Conservation (phyloP, 2,113 vertebrate species). For the Heterotilapia buettikoferi region DNA sequence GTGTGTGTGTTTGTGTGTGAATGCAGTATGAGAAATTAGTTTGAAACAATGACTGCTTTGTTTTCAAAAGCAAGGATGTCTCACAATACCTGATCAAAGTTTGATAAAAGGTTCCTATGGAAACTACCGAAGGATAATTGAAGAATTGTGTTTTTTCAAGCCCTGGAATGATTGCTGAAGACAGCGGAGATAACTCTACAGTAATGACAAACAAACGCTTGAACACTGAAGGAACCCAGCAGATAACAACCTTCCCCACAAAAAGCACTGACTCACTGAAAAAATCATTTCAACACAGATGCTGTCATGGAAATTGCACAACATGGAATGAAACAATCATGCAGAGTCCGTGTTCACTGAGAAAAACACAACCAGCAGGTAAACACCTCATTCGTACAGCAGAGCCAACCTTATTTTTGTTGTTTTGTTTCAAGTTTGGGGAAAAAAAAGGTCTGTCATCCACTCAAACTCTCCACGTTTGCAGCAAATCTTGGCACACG, state of each 20-base stretch:
- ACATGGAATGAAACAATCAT: background rate
- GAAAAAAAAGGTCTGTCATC: fast-evolving
- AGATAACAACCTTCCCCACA: background rate
- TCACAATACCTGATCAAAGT: background rate
- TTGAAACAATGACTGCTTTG: background rate
- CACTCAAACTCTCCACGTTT: background rate
- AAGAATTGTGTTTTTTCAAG: background rate
- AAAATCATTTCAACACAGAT: background rate
- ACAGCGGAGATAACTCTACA: background rate
- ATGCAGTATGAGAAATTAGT: background rate
- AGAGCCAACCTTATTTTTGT: background rate
- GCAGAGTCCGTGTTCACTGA: background rate
- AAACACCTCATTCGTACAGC: background rate
- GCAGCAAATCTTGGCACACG: background rate
- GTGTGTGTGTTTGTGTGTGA: background rate
- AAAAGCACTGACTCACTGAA: background rate
- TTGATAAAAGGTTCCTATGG: background rate
- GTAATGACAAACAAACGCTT: background rate
- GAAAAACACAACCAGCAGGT: background rate
- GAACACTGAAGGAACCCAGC: background rate
- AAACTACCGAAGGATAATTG: background rate
- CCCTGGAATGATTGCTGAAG: background rate
- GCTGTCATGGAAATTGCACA: background rate
- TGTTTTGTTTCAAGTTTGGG: background rate
- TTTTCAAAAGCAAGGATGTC: background rate